phyloP scores from a whole-genome alignment of 2,113 vertebrate species.

The Pyrgilauda ruficollis region DNA sequence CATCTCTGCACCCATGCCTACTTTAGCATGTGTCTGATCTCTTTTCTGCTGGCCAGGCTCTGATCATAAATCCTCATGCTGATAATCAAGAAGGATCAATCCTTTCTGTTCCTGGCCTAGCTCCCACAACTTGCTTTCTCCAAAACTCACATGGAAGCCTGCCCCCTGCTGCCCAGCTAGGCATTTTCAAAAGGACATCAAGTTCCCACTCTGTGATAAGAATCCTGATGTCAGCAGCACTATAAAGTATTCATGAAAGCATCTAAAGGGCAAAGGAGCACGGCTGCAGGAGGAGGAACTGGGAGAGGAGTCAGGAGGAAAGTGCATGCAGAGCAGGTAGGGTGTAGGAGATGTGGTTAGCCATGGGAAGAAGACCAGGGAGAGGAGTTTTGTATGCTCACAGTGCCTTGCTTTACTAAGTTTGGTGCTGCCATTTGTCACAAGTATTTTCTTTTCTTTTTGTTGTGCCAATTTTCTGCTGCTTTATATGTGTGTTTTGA shows the following conservation, averaged over 20 bases:
- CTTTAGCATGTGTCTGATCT: fast-evolving
- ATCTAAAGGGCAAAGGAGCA: neutral
- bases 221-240: neutral
- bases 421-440: neutral
- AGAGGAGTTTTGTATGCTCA: neutral
- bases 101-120: neutral
- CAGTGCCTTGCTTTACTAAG: neutral
- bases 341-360: neutral
- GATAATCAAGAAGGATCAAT: neutral
- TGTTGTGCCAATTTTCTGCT: neutral
- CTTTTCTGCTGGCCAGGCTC: neutral
- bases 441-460: neutral
- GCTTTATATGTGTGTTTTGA: neutral
- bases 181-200: neutral
- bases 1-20: neutral
- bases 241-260: neutral
- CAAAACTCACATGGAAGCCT: neutral
- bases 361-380: neutral
- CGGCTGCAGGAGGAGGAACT: neutral
- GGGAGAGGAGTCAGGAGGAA: neutral
- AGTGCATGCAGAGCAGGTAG: neutral
- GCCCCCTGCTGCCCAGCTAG: neutral
- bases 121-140: neutral
- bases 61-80: neutral
- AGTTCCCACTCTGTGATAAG: neutral